These are phyloP conservation scores for Euwallacea similis DNA, from an alignment of 1,140 invertebrate species.

Conservation along the genomic window DNA sequence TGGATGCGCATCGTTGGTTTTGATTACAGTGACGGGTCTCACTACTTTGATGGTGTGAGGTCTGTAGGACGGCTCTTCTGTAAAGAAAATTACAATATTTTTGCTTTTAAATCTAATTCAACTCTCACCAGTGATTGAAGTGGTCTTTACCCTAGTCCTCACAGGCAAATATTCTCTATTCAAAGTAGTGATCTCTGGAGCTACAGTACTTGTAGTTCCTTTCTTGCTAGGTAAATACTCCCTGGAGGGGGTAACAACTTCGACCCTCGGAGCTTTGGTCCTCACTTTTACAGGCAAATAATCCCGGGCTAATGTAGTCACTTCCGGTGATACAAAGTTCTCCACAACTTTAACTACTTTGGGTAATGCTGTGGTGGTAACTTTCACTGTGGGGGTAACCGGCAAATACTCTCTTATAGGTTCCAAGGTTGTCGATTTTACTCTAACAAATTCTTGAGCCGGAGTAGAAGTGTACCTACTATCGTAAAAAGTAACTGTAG, in stretches of 20 bases:
- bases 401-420: conserved; percentile 26
- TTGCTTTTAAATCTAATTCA: neutral
- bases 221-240: conserved; percentile 36
- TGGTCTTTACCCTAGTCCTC: conserved; percentile 34
- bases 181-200: conserved; percentile 41
- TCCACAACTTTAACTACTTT: conserved; percentile 17
- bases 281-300: conserved; percentile 38
- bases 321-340: conserved; percentile 16
- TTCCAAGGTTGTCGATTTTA: conserved; percentile 23
- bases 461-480: conserved; percentile 40
- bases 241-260: conserved; percentile 21
- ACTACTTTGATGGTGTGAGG: conserved; percentile 37
- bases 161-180: conserved; percentile 42
- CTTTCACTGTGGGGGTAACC: conserved; percentile 23
- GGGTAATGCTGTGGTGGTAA: conserved; percentile 6
- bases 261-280: too few species aligned
- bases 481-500: conserved; percentile 38
- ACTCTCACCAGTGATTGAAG: conserved; percentile 20
- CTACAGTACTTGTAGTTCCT: conserved; percentile 35
- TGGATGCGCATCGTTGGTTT: conserved; percentile 55
- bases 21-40: conserved; percentile 44
- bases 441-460: conserved; percentile 17
- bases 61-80: neutral
- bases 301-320: conserved; percentile 28
- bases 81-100: neutral